Conservation (phyloP, 1,140 invertebrate species). For the Bursaphelenchus mucronatus region DNA sequence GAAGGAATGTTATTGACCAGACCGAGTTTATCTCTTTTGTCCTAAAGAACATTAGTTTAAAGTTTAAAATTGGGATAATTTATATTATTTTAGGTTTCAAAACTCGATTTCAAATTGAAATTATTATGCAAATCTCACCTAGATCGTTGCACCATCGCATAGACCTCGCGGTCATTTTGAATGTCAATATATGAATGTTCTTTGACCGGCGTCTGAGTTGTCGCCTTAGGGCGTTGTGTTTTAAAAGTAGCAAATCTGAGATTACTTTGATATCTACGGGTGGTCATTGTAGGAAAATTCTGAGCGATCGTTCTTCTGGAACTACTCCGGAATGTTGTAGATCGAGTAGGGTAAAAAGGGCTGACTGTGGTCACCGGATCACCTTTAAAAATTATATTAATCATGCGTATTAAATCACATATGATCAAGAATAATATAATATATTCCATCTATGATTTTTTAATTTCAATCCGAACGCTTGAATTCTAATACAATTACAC, state of each 20-base stretch:
- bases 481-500: too few species aligned
- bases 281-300: too few species aligned
- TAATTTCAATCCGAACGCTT: too few species aligned
- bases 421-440: too few species aligned
- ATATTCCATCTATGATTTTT: too few species aligned
- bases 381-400: too few species aligned
- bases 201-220: background rate
- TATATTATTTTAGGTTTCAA: background rate
- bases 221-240: constrained; percentile 8
- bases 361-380: too few species aligned
- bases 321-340: too few species aligned
- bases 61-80: background rate
- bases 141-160: constrained; percentile 26
- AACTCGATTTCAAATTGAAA: background rate
- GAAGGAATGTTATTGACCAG: constrained; percentile 33
- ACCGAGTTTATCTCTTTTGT: constrained; percentile 22
- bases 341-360: too few species aligned
- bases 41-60: constrained; percentile 11
- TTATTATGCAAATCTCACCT: constrained; percentile 1
- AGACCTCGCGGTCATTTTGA: constrained; percentile 26
- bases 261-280: too few species aligned
- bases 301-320: too few species aligned
- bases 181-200: constrained; percentile 28
- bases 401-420: too few species aligned
- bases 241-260: constrained; percentile 24